A percentile compares a stretch with the other conserved stretches of the same genome.
phyloP scores from a whole-genome alignment of 2,888 invertebrate genomes.

The Erebia aethiops region DNA sequence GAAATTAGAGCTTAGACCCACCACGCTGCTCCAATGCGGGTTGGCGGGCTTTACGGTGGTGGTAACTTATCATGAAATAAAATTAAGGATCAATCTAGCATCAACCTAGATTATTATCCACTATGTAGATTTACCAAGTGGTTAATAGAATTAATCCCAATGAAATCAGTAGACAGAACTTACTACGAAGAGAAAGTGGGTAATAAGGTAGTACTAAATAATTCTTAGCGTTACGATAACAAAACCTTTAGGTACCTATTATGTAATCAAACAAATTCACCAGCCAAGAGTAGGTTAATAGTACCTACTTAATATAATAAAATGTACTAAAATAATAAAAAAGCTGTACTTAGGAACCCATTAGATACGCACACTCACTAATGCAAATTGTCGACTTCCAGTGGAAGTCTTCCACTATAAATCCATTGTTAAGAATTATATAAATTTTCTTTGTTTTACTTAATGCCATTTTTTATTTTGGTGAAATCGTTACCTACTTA shows the following conservation, averaged over 20 bases:
- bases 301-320: too few species aligned
- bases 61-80: too few species aligned
- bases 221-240: conserved; percentile 2
- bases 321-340: conserved; percentile 16
- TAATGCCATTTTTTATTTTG: too few species aligned
- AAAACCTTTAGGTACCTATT: neutral
- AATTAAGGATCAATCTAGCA: too few species aligned
- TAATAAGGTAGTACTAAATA: neutral
- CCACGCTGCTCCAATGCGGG: too few species aligned
- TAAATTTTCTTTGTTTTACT: neutral
- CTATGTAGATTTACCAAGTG: too few species aligned
- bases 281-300: conserved; percentile 6
- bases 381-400: conserved; percentile 26
- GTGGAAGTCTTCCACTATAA: neutral
- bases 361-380: conserved; percentile 18
- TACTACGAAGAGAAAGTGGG: conserved; percentile 1
- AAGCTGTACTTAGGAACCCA: conserved; percentile 9
- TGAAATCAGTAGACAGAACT: neutral
- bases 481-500: too few species aligned
- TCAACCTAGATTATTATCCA: too few species aligned
- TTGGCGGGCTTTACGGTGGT: too few species aligned
- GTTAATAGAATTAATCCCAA: neutral
- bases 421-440: neutral
- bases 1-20: too few species aligned
- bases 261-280: conserved; percentile 11